These are phyloP conservation scores for Cantharis rustica DNA, from an alignment of 2,888 invertebrate genomes.

Conservation along the genomic window DNA sequence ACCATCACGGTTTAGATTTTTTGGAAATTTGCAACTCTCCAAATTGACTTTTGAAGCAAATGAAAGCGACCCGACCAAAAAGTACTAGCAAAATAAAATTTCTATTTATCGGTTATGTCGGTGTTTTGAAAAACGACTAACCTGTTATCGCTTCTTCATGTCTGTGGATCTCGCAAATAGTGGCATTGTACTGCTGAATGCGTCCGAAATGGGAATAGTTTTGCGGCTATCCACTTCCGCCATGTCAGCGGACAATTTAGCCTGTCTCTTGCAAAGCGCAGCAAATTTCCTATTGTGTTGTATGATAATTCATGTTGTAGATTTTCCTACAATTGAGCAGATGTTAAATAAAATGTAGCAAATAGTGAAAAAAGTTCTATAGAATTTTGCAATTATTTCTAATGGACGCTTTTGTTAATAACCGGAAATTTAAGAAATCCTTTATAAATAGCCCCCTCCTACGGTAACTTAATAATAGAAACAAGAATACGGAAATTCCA, in stretches of 20 bases:
- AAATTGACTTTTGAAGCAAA: not conserved
- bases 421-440: not conserved
- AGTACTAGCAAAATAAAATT: conserved; percentile 10
- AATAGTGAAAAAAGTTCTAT: not conserved
- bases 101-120: conserved; percentile 14
- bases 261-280: conserved; percentile 25
- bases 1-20: not conserved
- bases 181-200: conserved; percentile 42
- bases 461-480: too few relatives aligned
- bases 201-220: conserved; percentile 43
- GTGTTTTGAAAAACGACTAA: conserved; percentile 22
- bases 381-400: not conserved
- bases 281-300: conserved; percentile 12
- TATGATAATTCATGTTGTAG: conserved; percentile 15
- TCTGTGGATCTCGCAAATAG: conserved; percentile 36
- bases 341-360: conserved; percentile 1
- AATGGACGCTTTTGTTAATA: not conserved
- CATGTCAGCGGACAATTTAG: conserved; percentile 13
- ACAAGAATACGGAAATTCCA: too few relatives aligned
- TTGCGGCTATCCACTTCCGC: conserved; percentile 41
- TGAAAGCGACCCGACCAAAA: not conserved
- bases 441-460: too few relatives aligned
- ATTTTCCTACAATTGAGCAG: conserved; percentile 7
- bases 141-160: conserved; percentile 38
- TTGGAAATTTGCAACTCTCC: not conserved